Evolutionary conservation across 2,888 invertebrate genomes (phyloP), one percentile per base, ranked within the genome.

Genomic region (Sinopyrophorus schimmeli): DNA sequence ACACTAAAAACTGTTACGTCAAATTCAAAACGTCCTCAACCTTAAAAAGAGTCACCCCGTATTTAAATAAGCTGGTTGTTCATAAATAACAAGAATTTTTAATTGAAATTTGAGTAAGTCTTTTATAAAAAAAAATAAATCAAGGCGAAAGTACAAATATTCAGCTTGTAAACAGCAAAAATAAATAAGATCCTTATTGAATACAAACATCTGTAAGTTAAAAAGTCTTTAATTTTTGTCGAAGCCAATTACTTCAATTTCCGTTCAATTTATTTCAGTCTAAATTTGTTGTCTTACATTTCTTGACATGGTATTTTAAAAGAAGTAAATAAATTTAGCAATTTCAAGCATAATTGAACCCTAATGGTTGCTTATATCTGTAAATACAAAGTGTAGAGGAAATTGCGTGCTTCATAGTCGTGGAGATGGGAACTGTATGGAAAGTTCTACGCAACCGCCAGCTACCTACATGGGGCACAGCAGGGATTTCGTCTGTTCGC

Each of bases 301-400:
- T n/a, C 31, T 18, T 21, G 26, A 24, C 23, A 18, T 18, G 15
- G 11, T 28, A 42, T 61, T 60, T 59, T 57, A 53, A 58, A 54
- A 48, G 55, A 61, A 56, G 59, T 63, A 59, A 59, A 60, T 59
- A 63, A 63, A 63, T 64, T 62, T 49, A 49, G 57, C 59, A 67
- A 64, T 65, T 64, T 64, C 57, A 64, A 60, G 65, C 57, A 61
- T 65, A 65, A 65, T 67, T 65, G 62, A 63, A 56, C 61, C 47
- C 55, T 60, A 59, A 64, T 64, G 62, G 62, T 57, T 63, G 63
- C 61, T 66, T 64, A 58, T 61, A 58, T 60, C 57, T 58, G 59
- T 48, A 61, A 62, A 64, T 59, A 60, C 59, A 59, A 58, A 63
- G 63, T 62, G 62, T 49, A 47, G 49, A 54, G 54, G 47, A 54